Evolutionary conservation across 2,888 invertebrate species (phyloP), one percentile per base, ranked within the genome.

Genomic region (Empis livida): DNA sequence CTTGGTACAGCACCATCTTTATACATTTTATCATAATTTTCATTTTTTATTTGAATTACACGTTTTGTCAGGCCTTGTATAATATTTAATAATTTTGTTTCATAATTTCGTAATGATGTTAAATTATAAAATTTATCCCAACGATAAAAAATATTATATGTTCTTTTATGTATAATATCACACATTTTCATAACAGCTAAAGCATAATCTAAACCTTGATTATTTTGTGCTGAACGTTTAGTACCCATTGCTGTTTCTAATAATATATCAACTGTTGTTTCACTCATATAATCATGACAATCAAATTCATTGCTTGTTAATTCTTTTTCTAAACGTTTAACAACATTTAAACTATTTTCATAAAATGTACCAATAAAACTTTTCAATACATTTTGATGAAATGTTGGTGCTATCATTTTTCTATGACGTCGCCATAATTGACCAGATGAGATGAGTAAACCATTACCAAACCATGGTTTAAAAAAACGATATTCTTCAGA

Each of bases 171-270:
- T 8, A 88, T 77, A 46, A 88, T 86, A 55, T 85, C 84, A 59
- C 85, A 86, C 85, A 88, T 84, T 57, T 87, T 86, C 78, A 87
- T 85, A 0, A 87, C 87, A 51, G 87, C 87, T 79, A 84, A 80
- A 6, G 87, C 87, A 58, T 88, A 88, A 58, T 87, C 84, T 59
- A 79, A 83, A 45, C 86, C 54, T 58, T 76, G 70, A 59, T 77
- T 73, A 63, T 77, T 74, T 61, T 82, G 76, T 65, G 85, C 80
- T 37, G 81, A 81, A 55, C 78, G 76, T 61, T 80, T 84, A 47
- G 82, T 82, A 20, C 88, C 88, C 88, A 88, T 88, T 0, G 85
- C 88, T 13, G 88, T 88, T 71, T 87, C 84, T 27, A 82, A 67
- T 39, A 87, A 72, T 53, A 87, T 87, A 58, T 86, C 85, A 0